These are phyloP conservation scores for Patella pellucida DNA, from an alignment of 2,888 invertebrate genomes.

Conservation along the genomic window DNA sequence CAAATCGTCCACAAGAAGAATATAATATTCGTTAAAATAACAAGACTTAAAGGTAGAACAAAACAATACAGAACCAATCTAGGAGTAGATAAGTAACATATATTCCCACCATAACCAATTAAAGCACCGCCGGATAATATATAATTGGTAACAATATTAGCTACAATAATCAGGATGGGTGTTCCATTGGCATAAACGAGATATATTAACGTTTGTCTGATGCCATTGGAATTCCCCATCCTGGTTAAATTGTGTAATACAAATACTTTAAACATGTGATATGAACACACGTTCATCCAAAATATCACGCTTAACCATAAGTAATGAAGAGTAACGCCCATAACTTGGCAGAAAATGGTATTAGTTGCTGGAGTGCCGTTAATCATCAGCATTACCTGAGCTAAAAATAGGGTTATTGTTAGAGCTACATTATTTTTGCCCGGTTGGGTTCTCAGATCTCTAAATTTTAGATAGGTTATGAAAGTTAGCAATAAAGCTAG, in stretches of 20 bases:
- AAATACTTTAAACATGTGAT: conserved; percentile 38
- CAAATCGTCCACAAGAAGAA: conserved; percentile 41
- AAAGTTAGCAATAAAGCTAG: conserved; percentile 37
- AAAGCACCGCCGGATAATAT: conserved; percentile 11
- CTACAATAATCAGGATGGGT: conserved; percentile 16
- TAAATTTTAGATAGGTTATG: conserved; percentile 32
- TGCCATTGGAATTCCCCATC: conserved; percentile 6
- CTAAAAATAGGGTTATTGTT: conserved; percentile 31
- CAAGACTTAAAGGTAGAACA: conserved; percentile 38
- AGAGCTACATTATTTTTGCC: conserved; percentile 42
- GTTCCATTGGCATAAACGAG: conserved; percentile 14
- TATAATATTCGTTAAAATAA: conserved; percentile 40
- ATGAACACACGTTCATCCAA: conserved; percentile 44
- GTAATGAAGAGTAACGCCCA: conserved; percentile 42
- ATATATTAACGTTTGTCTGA: conserved; percentile 25
- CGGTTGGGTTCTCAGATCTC: conserved; percentile 34
- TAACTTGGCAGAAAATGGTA: conserved; percentile 26
- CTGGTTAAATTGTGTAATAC: conserved; percentile 13
- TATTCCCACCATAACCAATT: conserved; percentile 36
- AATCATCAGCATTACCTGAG: conserved; percentile 38
- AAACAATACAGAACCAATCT: conserved; percentile 37
- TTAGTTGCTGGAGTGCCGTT: conserved; percentile 20
- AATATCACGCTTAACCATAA: conserved; percentile 39
- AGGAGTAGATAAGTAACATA: conserved; percentile 33
- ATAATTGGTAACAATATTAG: conserved; percentile 19